phyloP scores from a whole-genome alignment of 2,888 invertebrate species.

The Sarcophaga caerulescens region DNA sequence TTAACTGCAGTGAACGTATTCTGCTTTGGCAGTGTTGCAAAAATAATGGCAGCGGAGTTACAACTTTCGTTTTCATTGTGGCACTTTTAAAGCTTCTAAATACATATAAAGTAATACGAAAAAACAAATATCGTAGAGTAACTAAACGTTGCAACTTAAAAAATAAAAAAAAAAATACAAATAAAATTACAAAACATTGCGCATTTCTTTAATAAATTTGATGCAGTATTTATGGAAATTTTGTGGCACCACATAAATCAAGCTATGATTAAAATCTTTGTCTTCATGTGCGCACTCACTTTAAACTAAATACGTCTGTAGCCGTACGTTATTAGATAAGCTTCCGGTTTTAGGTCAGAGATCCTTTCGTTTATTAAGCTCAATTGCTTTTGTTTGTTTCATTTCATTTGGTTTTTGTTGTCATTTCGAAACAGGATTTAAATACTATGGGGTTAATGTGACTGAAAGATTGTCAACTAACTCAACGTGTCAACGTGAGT shows the following conservation, averaged over 20 bases:
- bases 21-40: not conserved
- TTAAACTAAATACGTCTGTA: not conserved
- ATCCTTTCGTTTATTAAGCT: too few species aligned
- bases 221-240: slow-evolving; percentile 46
- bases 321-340: not conserved
- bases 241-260: slow-evolving; percentile 49
- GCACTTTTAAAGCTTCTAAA: slow-evolving; percentile 63
- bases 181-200: slow-evolving; percentile 34
- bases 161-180: not conserved
- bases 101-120: not conserved
- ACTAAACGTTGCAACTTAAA: not conserved
- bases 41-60: slow-evolving; percentile 12
- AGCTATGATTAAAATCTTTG: slow-evolving; percentile 6
- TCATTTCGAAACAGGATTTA: too few species aligned
- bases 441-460: too few species aligned
- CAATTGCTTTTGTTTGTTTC: too few species aligned
- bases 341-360: not conserved
- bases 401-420: too few species aligned
- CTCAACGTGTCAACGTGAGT: too few species aligned
- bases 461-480: too few species aligned
- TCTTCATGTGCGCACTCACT: not conserved
- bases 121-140: not conserved
- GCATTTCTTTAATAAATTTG: slow-evolving; percentile 47
- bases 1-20: slow-evolving; percentile 2
- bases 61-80: slow-evolving; percentile 63